Evolutionary conservation across 1,140 invertebrate species (phyloP).

Genomic region (Panagrolaimus sp.): DNA sequence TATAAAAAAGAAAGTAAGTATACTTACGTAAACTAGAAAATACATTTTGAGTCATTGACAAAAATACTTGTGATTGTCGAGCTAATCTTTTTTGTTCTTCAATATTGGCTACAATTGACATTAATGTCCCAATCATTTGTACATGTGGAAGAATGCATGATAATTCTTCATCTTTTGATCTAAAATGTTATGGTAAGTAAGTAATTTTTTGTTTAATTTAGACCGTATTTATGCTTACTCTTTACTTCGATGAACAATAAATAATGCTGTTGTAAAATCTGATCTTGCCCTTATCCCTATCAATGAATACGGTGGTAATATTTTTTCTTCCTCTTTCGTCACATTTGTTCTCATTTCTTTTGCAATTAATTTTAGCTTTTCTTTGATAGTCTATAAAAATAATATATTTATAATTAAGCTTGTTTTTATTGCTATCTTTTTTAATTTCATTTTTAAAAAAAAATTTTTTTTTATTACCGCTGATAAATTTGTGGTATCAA

Average conservation of each 20-base stretch:
- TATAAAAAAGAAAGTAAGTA: too few relatives aligned
- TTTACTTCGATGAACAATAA: slow-evolving; percentile 5
- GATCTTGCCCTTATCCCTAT: not conserved
- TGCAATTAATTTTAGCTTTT: not conserved
- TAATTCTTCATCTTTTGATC: slow-evolving; percentile 24
- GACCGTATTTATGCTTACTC: not conserved
- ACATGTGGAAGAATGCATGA: slow-evolving; percentile 36
- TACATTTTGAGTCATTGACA: slow-evolving; percentile 50
- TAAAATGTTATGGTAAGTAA: too few relatives aligned
- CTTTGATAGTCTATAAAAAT: not conserved
- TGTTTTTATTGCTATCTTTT: too few relatives aligned
- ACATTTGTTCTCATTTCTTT: not conserved
- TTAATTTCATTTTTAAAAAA: too few relatives aligned
- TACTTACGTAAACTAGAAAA: slow-evolving; percentile 50
- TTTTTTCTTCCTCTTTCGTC: not conserved
- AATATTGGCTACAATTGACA: slow-evolving; percentile 48
- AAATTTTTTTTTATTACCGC: not conserved
- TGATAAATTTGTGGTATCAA: slow-evolving; percentile 10
- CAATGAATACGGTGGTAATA: slow-evolving; percentile 11
- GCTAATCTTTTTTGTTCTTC: slow-evolving; percentile 49
- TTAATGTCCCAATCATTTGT: slow-evolving; percentile 43
- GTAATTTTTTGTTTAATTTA: too few relatives aligned
- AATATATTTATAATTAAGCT: not conserved
- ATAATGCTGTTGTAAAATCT: slow-evolving; percentile 11
- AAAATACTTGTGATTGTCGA: slow-evolving; percentile 47